A percentile compares a stretch with the other conserved stretches of the same genome.
These are phyloP conservation scores for Cynopterus sphinx DNA, from an alignment of 2,797 vertebrate genomes.

Conservation along the genomic window DNA sequence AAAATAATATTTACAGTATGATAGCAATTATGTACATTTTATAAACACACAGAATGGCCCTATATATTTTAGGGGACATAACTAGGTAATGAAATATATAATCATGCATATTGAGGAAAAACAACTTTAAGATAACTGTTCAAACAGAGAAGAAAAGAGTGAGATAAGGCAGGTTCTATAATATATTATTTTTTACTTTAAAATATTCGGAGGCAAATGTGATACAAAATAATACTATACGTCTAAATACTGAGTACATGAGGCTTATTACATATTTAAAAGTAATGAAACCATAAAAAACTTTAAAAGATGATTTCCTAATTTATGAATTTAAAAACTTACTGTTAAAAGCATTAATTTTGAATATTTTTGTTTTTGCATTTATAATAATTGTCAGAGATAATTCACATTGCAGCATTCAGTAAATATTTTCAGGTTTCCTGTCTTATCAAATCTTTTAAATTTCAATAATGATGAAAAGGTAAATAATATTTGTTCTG, in stretches of 20 bases:
- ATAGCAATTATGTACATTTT: not conserved
- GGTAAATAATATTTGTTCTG: not conserved
- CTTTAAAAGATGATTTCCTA: not conserved
- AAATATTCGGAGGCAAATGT: not conserved
- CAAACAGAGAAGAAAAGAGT: not conserved
- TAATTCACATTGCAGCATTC: not conserved
- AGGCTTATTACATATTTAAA: not conserved
- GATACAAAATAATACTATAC: not conserved
- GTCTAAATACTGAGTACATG: not conserved
- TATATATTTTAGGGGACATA: not conserved
- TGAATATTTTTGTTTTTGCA: not conserved
- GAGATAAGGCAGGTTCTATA: not conserved
- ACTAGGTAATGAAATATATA: not conserved
- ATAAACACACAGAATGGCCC: not conserved
- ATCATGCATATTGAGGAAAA: not conserved
- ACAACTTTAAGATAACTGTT: not conserved
- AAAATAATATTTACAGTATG: not conserved
- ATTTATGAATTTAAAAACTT: not conserved
- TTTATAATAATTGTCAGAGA: not conserved
- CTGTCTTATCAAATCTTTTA: not conserved
- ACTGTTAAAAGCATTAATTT: not conserved
- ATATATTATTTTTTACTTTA: not conserved
- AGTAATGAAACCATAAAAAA: not conserved
- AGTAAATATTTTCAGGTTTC: not conserved
- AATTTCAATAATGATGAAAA: not conserved